A percentile compares a stretch with the other conserved stretches of the same genome.
Evolutionary conservation across 2,888 invertebrate genomes (phyloP).

Genomic region (Rhaphigaster nebulosa): DNA sequence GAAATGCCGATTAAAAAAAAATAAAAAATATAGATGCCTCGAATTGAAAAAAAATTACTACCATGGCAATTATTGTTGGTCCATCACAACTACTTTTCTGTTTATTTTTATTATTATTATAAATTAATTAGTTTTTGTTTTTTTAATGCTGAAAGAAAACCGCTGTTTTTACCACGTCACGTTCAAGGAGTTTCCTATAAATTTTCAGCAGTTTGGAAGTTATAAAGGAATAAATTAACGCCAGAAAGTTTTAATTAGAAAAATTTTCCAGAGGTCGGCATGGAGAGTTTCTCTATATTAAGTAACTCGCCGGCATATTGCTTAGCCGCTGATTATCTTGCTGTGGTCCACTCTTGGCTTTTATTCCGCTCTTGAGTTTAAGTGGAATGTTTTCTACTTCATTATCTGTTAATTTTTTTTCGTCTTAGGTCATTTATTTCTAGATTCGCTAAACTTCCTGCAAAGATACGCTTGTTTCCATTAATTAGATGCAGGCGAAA

Average conservation of each 20-base stretch:
- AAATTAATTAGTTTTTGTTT: not conserved
- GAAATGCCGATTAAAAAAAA: no score
- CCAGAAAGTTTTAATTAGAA: slow-evolving; percentile 42
- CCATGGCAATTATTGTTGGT: no score
- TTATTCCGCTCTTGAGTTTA: not conserved
- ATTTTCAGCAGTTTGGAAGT: slow-evolving; percentile 20
- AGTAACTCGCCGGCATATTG: slow-evolving; percentile 35
- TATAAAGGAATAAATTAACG: slow-evolving; percentile 43
- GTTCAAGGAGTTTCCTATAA: slow-evolving; percentile 15
- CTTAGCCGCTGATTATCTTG: slow-evolving; percentile 33
- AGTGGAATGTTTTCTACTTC: not conserved
- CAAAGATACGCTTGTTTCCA: not conserved
- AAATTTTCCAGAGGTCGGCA: slow-evolving; percentile 14
- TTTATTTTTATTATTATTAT: not conserved
- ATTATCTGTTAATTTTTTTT: not conserved
- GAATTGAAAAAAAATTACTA: no score
- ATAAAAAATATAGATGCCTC: no score
- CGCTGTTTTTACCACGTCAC: not conserved
- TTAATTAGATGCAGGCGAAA: not conserved
- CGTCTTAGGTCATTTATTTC: not conserved
- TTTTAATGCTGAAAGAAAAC: not conserved
- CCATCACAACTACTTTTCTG: not conserved
- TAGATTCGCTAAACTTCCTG: not conserved
- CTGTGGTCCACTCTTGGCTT: not conserved
- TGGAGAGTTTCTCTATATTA: slow-evolving; percentile 30